Evolutionary conservation across 2,797 vertebrate genomes (phyloP).

Genomic region (Acrossocheilus fasciatus): DNA sequence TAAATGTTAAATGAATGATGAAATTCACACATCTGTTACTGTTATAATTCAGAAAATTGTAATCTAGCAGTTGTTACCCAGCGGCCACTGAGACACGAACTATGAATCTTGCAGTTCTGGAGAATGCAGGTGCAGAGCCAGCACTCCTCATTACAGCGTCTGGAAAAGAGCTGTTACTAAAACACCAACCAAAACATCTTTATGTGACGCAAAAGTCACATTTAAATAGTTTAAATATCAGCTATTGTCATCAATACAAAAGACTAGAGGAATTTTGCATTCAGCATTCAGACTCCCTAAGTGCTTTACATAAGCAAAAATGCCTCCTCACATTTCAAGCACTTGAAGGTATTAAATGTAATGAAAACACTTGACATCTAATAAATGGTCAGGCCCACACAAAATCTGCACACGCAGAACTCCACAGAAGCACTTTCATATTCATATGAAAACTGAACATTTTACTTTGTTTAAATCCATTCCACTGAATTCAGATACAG

Average conservation of each 20-base stretch:
- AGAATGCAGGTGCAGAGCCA: conserved; percentile 1
- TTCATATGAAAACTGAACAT: neutral
- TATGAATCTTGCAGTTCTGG: neutral
- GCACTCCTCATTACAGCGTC: neutral
- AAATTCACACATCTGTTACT: neutral
- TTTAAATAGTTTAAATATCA: neutral
- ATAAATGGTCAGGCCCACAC: neutral
- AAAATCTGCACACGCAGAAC: neutral
- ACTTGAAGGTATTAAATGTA: conserved; percentile 13
- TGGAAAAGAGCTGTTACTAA: neutral
- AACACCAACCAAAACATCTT: neutral
- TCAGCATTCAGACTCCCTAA: neutral
- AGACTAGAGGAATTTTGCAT: conserved; percentile 9
- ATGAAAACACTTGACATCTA: neutral
- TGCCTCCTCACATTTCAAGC: neutral
- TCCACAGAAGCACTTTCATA: neutral
- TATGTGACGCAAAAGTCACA: neutral
- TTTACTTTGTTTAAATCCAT: neutral
- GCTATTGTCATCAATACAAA: neutral
- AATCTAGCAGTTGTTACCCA: neutral
- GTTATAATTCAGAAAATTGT: neutral
- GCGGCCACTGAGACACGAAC: neutral
- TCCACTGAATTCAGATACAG: neutral
- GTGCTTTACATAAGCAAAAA: conserved; percentile 12
- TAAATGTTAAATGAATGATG: neutral